A percentile compares a stretch with the other conserved stretches of the same genome.
Evolutionary conservation across 1,140 invertebrate genomes (phyloP).

Genomic region (Acyrthosiphon pisum): DNA sequence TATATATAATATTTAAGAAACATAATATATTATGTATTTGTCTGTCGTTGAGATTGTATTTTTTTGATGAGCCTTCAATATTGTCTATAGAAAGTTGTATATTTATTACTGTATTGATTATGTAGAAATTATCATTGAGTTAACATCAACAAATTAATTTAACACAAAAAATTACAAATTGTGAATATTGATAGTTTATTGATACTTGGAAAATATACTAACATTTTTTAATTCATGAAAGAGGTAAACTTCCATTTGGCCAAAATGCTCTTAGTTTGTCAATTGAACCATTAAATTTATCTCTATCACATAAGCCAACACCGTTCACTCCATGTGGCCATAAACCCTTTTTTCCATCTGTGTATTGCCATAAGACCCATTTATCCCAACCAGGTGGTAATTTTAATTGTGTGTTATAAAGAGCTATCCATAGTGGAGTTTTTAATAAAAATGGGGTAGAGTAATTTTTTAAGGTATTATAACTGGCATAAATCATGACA

Average conservation of each 20-base stretch:
- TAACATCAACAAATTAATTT: background rate
- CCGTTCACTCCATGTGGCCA: constrained; percentile 22
- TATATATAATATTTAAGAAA: background rate
- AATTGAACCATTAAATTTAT: constrained; percentile 33
- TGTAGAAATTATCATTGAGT: background rate
- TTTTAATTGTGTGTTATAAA: background rate
- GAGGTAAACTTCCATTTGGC: background rate
- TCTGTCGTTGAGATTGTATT: background rate
- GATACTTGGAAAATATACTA: background rate
- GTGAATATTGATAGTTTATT: background rate
- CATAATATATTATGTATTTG: background rate
- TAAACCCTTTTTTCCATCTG: constrained; percentile 10
- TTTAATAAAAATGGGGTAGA: constrained; percentile 14
- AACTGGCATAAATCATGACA: constrained; percentile 48
- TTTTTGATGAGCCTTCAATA: background rate
- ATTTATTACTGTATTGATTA: background rate
- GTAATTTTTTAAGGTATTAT: constrained; percentile 13
- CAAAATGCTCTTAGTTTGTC: constrained; percentile 42
- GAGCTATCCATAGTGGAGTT: constrained; percentile 48
- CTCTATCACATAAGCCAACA: constrained; percentile 22
- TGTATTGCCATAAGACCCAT: constrained; percentile 57
- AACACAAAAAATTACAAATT: background rate
- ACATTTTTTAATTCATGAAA: background rate
- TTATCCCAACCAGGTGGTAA: constrained; percentile 37
- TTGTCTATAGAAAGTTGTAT: background rate